Conservation (phyloP, 2,888 invertebrate species). For the Apodemia duryi region DNA sequence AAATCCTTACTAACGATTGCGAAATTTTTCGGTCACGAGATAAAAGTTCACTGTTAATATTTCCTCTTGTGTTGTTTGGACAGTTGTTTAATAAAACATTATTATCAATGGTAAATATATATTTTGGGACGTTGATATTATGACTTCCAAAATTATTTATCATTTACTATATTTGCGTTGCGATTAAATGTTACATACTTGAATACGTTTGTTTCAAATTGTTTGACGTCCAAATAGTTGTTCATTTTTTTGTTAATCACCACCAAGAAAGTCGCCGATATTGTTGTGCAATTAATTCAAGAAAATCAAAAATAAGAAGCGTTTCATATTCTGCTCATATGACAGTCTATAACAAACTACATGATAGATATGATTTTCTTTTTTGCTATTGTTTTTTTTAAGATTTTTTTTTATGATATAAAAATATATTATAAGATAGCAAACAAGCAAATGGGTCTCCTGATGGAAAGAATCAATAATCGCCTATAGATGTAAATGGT, state of each 20-base stretch:
- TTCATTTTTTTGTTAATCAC: background rate
- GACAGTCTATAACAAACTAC: too few relatives aligned
- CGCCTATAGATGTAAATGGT: too few relatives aligned
- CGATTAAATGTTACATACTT: background rate
- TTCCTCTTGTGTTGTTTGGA: slow-evolving; percentile 1
- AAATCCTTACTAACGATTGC: background rate
- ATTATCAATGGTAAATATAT: slow-evolving; percentile 12
- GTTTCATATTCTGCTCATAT: too few relatives aligned
- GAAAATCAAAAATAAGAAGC: background rate
- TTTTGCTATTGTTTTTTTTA: too few relatives aligned
- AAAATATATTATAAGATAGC: too few relatives aligned
- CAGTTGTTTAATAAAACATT: slow-evolving; percentile 5
- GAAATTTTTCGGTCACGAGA: slow-evolving; percentile 1
- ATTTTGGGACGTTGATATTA: background rate
- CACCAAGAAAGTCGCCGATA: background rate
- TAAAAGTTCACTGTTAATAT: background rate
- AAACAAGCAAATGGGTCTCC: too few relatives aligned
- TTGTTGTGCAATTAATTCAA: background rate
- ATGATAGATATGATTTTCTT: too few relatives aligned
- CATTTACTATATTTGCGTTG: background rate
- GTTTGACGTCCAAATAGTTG: background rate
- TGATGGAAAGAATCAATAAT: too few relatives aligned
- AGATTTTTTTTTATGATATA: too few relatives aligned
- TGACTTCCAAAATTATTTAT: background rate
- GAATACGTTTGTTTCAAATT: background rate